Base-by-base conservation (phyloP, 2,797 vertebrate species). In the Eptatretus atami region DNA sequence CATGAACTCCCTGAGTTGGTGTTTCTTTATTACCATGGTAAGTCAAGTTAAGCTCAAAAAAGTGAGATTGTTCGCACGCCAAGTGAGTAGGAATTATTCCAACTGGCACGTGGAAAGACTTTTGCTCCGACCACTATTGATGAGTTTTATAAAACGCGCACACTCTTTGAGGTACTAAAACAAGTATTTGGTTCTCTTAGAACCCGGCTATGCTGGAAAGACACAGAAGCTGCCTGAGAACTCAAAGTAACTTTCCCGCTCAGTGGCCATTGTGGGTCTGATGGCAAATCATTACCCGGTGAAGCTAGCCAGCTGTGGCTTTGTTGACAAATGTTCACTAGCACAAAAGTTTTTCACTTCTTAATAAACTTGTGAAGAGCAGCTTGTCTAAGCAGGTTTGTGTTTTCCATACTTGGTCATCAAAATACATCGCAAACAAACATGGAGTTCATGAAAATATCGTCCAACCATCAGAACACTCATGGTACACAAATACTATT, bases 251-350 rank as follows among this genome's bases (percentile, higher is more conserved):
- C 72, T 96, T 96, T n/a, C n/a, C 70, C 85, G 88, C 67, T 81
- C 82, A 0, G 86, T 98, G 67, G 84, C 92, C 67, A 96, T 98
- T 90, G 95, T 98, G 84, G 84, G 95, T 68, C 88, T 1, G 90
- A 98, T 71, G 83, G 9, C 90, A 95, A 71, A 95, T 96, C 66
- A 95, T 98, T 69, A 96, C 96, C 53, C 75, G 90, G 88, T 96
- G 52, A 98, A 95, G 69, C 66, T 98, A 68, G 90, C 88, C 63
- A 98, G 92, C 69, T 93, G 86, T 66, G 88, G 92, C 53, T 98
- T 98, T 66, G 77, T 82, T 63, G 81, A 81, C 71, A n/a, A 94
- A 92, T 66, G 72, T 92, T 76, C 85, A 64, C 72, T 98, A 68
- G 84, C 92, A 53, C 78, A 83, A 66, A 98, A 98, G 71, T 95